Evolutionary conservation across 1,140 invertebrate genomes (phyloP), one percentile per base, ranked within the genome.

Genomic region (Macrobrachium rosenbergii): DNA sequence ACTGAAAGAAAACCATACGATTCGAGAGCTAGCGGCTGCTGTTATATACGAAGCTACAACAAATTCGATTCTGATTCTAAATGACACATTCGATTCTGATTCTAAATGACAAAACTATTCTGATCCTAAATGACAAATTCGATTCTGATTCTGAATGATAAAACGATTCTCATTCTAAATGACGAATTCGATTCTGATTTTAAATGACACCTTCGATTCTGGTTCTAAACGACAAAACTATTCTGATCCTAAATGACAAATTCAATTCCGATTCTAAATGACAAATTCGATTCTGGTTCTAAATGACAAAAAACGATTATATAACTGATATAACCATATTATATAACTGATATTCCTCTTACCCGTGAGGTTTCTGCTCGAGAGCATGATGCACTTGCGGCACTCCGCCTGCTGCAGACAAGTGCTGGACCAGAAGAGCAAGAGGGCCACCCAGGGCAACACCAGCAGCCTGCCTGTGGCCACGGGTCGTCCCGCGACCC

Each of bases 311-410:
- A n/a, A 21, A 37, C 3, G 67, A 72, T 5, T 6, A 37, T 23
- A 37, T 23, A 10, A 72, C 21, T 23, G n/a, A 11, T 14, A 72
- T 12, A 72, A 11, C 6, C 12, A 72, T n/a, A 72, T 5, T 6
- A 37, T 23, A 37, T 23, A 10, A 72, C 21, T 23, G n/a, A 11
- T 14, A 72, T 0, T 37, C 52, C 43, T 58, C 73, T 37, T 14
- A 76, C 75, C 52, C 3, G 75, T 58, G 45, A 58, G 52, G n/a
- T 72, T 72, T 23, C 58, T 73, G 17, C 69, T 23, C 23, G 43
- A 17, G n/a, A 82, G 21, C 23, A 28, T 72, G 45, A 82, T 82
- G 52, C 81, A 82, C 37, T 82, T 52, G 2, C 73, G 64, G 17
- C 63, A 45, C 2, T 72, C 17, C n/a, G 21, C 81, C 3, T 69